Conservation (phyloP, 2,113 vertebrate genomes). For the Mormyrus iriodes region DNA sequence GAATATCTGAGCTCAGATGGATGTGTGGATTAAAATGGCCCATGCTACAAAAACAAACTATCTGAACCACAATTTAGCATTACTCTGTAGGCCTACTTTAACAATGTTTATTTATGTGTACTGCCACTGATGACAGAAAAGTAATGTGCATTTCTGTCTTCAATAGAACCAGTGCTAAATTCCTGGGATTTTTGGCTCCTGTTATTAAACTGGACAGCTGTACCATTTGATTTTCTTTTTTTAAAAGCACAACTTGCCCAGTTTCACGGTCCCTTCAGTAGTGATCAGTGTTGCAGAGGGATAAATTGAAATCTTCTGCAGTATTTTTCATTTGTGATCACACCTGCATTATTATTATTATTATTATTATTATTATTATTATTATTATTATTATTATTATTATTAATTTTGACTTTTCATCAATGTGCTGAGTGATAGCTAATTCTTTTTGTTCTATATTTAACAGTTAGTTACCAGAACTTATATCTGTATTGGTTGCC, state of each 20-base stretch:
- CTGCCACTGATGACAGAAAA: not conserved
- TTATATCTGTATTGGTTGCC: not conserved
- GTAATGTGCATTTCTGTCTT: not conserved
- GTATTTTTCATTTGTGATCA: not conserved
- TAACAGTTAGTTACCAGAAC: not conserved
- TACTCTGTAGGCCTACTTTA: not conserved
- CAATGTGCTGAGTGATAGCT: not conserved
- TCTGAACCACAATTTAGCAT: not conserved
- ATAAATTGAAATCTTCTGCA: not conserved
- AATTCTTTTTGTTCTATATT: not conserved
- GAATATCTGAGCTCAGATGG: not conserved
- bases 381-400: not conserved
- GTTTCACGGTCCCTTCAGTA: not conserved
- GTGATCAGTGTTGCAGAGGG: not conserved
- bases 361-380: not conserved
- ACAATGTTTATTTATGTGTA: not conserved
- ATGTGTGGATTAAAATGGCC: not conserved
- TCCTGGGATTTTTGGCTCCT: not conserved
- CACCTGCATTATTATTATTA: not conserved
- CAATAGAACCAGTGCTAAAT: not conserved
- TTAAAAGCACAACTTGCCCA: not conserved
- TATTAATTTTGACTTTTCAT: not conserved
- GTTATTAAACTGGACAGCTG: not conserved
- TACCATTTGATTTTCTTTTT: constrained; percentile 1
- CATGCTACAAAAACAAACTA: not conserved